phyloP scores from a whole-genome alignment of 2,797 vertebrate genomes.

The Galaxias olidus region DNA sequence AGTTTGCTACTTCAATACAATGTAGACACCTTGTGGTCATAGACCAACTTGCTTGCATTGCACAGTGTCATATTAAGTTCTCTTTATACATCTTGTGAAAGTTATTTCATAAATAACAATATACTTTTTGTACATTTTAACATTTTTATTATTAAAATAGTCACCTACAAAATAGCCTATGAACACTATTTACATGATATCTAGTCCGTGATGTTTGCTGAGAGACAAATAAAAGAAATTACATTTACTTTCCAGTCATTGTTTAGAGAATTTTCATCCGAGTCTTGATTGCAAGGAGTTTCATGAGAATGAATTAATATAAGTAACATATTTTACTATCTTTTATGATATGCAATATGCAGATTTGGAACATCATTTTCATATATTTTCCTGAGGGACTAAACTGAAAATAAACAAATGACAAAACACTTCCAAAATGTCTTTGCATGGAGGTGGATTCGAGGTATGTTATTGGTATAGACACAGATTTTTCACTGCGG shows the following conservation, averaged over 20 bases:
- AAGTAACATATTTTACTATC: conserved; percentile 35
- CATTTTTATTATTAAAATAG: conserved; percentile 69
- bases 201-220: conserved; percentile 27
- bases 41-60: too few relatives aligned
- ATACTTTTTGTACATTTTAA: neutral
- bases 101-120: too few relatives aligned
- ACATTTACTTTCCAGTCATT: conserved; percentile 27
- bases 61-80: too few relatives aligned
- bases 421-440: conserved; percentile 39
- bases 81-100: too few relatives aligned
- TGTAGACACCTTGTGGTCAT: too few relatives aligned
- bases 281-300: too few relatives aligned
- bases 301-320: too few relatives aligned
- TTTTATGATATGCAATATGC: conserved; percentile 24
- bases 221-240: neutral
- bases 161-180: conserved; percentile 84
- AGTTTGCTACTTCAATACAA: too few relatives aligned
- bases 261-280: conserved; percentile 2
- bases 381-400: conserved; percentile 75
- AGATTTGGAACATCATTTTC: conserved; percentile 34
- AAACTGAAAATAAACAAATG: conserved; percentile 50
- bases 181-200: conserved; percentile 82
- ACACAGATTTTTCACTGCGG: conserved; percentile 45
- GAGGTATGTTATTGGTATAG: conserved; percentile 52
- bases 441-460: conserved; percentile 67